These are phyloP conservation scores for Oscheius sp. DNA, from an alignment of 2,888 invertebrate species.

Conservation along the genomic window DNA sequence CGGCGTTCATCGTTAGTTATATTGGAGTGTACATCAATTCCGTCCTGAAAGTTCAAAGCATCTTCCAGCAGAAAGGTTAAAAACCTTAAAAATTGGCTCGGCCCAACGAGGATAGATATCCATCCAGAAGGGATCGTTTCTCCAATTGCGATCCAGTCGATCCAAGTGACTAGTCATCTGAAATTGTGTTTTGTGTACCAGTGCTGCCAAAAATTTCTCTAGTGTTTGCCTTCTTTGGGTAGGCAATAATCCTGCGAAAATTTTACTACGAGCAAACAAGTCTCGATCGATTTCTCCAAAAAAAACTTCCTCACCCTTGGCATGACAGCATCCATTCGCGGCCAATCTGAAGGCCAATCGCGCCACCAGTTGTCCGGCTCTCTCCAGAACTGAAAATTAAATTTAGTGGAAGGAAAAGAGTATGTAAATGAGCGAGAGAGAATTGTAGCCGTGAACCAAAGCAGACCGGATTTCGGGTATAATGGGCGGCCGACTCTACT, in stretches of 20 bases:
- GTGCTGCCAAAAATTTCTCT: not conserved
- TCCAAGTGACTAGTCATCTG: slow-evolving; percentile 68
- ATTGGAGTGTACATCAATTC: slow-evolving; percentile 64
- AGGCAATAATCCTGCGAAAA: not conserved
- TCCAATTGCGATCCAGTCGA: slow-evolving; percentile 67
- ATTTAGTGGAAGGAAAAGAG: slow-evolving; percentile 7
- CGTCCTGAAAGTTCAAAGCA: slow-evolving; percentile 52
- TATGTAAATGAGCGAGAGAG: slow-evolving; percentile 8
- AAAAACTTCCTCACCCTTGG: slow-evolving; percentile 57
- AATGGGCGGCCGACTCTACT: slow-evolving; percentile 14
- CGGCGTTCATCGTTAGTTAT: slow-evolving; percentile 62
- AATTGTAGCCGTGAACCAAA: not conserved
- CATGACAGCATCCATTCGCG: slow-evolving; percentile 68
- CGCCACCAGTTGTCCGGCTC: slow-evolving; percentile 67
- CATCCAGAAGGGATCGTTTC: slow-evolving; percentile 67
- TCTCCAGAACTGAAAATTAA: slow-evolving; percentile 63
- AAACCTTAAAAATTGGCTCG: slow-evolving; percentile 61
- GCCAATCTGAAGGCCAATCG: slow-evolving; percentile 69
- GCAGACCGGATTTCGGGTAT: slow-evolving; percentile 19
- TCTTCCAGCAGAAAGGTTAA: not conserved
- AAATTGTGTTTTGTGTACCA: slow-evolving; percentile 28
- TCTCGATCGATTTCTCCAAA: not conserved
- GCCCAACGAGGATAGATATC: slow-evolving; percentile 68
- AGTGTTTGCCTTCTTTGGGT: not conserved
- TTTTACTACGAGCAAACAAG: not conserved